Evolutionary conservation across 1,140 invertebrate species (phyloP).

Genomic region (Zelostemma sp.): DNA sequence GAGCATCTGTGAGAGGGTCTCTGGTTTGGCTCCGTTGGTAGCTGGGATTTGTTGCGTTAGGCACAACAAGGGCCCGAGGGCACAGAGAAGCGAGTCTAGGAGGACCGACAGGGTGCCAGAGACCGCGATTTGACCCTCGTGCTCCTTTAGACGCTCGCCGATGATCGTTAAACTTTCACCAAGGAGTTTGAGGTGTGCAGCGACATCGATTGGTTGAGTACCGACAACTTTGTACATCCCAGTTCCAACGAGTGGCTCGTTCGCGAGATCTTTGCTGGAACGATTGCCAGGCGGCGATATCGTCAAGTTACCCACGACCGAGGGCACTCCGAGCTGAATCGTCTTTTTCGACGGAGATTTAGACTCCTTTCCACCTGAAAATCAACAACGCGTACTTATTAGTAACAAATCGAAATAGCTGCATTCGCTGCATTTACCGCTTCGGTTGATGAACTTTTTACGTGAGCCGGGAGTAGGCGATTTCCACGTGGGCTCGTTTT

Average conservation of each 20-base stretch:
- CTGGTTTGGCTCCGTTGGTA: conserved; percentile 78
- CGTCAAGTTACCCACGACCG: conserved; percentile 64
- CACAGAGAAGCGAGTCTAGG: conserved; percentile 93
- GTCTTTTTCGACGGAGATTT: conserved; percentile 60
- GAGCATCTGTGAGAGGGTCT: conserved; percentile 82
- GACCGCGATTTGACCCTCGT: conserved; percentile 94
- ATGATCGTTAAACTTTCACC: conserved; percentile 95
- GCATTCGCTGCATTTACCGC: conserved; percentile 52
- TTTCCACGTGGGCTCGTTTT: conserved; percentile 64
- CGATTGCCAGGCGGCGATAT: conserved; percentile 69
- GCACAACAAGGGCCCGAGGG: conserved; percentile 89
- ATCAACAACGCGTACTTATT: neutral
- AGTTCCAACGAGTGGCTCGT: conserved; percentile 60
- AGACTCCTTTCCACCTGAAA: conserved; percentile 58
- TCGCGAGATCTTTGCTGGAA: conserved; percentile 56
- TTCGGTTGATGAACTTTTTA: conserved; percentile 71
- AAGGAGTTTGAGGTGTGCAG: conserved; percentile 91
- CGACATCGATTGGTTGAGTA: conserved; percentile 89
- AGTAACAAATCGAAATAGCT: conserved; percentile 1
- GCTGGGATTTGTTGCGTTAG: conserved; percentile 88
- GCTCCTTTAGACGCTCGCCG: conserved; percentile 91
- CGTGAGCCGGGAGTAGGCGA: conserved; percentile 62
- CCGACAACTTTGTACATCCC: conserved; percentile 78
- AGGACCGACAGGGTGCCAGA: conserved; percentile 95
- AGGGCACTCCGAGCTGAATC: conserved; percentile 67